Conservation (phyloP, 2,113 vertebrate species). For the Mesoclemmys tuberculata region DNA sequence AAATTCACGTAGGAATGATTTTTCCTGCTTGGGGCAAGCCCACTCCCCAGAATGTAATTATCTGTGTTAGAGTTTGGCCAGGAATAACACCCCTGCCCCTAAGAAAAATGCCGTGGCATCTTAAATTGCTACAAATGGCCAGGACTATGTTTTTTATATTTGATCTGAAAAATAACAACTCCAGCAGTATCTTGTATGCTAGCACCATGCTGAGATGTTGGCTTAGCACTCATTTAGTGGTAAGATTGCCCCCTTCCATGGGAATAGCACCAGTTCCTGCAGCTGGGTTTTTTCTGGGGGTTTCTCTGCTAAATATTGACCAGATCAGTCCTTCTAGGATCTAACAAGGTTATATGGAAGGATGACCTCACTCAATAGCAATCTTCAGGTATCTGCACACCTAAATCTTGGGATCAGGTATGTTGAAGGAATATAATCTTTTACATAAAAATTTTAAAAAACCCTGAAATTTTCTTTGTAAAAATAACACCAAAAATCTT, state of each 20-base stretch:
- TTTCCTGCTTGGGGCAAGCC: background rate
- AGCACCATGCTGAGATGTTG: background rate
- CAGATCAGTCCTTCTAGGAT: background rate
- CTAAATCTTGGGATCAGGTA: background rate
- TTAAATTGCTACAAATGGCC: background rate
- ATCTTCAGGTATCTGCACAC: background rate
- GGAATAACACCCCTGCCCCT: background rate
- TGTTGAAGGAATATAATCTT: background rate
- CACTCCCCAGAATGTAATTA: background rate
- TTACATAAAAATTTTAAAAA: background rate
- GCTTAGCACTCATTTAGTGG: conserved; percentile 4
- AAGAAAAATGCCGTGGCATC: background rate
- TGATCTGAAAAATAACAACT: conserved; percentile 6
- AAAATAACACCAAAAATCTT: background rate
- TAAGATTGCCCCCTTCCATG: background rate
- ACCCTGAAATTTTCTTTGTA: background rate
- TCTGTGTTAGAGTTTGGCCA: background rate
- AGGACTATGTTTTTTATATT: background rate
- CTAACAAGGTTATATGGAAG: background rate
- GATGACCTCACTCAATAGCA: background rate
- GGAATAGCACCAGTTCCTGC: background rate
- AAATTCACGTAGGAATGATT: accelerated
- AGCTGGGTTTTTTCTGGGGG: background rate
- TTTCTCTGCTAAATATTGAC: conserved; percentile 7
- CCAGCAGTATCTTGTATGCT: background rate